Conservation (phyloP, 2,888 invertebrate genomes). For the Sinodicranocentrus sp. region DNA sequence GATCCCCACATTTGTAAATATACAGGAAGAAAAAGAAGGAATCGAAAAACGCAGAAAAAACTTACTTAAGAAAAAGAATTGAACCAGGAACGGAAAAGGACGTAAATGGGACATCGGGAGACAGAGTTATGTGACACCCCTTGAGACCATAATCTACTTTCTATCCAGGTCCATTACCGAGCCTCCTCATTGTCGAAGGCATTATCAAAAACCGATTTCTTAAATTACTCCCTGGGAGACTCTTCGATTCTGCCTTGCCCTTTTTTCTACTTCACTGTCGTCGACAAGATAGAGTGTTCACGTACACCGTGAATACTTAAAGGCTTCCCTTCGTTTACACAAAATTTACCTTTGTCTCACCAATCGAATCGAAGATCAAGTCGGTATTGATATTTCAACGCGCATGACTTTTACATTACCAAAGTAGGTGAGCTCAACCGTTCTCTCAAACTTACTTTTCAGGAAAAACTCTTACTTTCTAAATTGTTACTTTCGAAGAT, state of each 20-base stretch:
- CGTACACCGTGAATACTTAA: conserved; percentile 46
- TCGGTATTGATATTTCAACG: too few relatives aligned
- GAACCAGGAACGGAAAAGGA: conserved; percentile 49
- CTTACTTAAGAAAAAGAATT: conserved; percentile 48
- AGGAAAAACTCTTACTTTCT: too few relatives aligned
- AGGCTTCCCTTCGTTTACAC: background rate
- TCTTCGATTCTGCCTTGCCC: conserved; percentile 58
- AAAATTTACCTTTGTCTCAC: background rate
- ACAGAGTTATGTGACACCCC: conserved; percentile 72
- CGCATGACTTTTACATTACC: too few relatives aligned
- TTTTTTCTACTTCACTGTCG: conserved; percentile 27
- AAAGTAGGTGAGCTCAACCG: too few relatives aligned
- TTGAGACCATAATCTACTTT: conserved; percentile 73
- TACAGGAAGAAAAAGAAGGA: too few relatives aligned
- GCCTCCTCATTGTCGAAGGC: conserved; percentile 73
- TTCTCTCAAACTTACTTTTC: too few relatives aligned
- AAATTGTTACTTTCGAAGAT: too few relatives aligned
- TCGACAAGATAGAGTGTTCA: conserved; percentile 38
- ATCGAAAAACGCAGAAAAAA: conserved; percentile 7
- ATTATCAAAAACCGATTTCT: conserved; percentile 75
- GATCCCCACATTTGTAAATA: too few relatives aligned
- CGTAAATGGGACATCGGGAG: conserved; percentile 69
- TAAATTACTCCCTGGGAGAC: conserved; percentile 73
- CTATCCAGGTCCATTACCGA: conserved; percentile 72
- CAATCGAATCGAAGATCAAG: too few relatives aligned